Percentiles rank a stretch among this genome's conserved stretches.
phyloP scores from a whole-genome alignment of 2,113 vertebrate species.

The Potamarius usumacintae region DNA sequence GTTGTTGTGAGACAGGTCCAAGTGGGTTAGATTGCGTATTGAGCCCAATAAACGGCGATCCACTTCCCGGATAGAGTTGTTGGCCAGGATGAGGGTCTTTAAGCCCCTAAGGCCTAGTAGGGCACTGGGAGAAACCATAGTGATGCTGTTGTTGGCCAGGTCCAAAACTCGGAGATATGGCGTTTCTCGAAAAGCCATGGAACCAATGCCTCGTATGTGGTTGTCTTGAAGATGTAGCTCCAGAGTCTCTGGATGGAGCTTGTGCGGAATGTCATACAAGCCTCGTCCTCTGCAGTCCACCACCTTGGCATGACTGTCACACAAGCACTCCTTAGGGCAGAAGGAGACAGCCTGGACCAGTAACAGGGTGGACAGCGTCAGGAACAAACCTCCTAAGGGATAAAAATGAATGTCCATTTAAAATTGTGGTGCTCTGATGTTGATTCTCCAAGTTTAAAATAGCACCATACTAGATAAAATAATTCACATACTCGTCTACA shows the following conservation, averaged over 20 bases:
- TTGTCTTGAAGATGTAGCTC: constrained; percentile 89
- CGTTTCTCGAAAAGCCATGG: constrained; percentile 80
- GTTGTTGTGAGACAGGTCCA: constrained; percentile 90
- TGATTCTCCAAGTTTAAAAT: neutral
- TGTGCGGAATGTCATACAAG: constrained; percentile 81
- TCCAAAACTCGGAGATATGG: constrained; percentile 82
- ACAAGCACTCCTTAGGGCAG: constrained; percentile 86
- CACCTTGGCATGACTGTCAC: constrained; percentile 76
- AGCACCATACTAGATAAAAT: neutral
- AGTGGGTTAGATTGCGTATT: constrained; percentile 80
- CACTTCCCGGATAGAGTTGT: constrained; percentile 84
- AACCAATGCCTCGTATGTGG: constrained; percentile 81
- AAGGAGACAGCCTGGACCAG: constrained; percentile 55
- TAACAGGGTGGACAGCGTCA: constrained; percentile 63
- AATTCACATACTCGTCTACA: neutral
- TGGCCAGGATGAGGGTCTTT: constrained; percentile 82
- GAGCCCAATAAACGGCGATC: constrained; percentile 84
- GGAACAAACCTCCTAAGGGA: constrained; percentile 72
- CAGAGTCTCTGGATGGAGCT: constrained; percentile 80
- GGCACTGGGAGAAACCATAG: constrained; percentile 77
- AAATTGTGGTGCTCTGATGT: neutral
- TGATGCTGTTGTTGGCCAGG: constrained; percentile 90
- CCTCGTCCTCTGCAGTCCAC: constrained; percentile 87
- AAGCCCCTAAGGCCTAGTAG: constrained; percentile 82
- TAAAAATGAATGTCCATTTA: constrained; percentile 29